Conservation (phyloP, 1,140 invertebrate species). For the Dolichoris vasculosae region DNA sequence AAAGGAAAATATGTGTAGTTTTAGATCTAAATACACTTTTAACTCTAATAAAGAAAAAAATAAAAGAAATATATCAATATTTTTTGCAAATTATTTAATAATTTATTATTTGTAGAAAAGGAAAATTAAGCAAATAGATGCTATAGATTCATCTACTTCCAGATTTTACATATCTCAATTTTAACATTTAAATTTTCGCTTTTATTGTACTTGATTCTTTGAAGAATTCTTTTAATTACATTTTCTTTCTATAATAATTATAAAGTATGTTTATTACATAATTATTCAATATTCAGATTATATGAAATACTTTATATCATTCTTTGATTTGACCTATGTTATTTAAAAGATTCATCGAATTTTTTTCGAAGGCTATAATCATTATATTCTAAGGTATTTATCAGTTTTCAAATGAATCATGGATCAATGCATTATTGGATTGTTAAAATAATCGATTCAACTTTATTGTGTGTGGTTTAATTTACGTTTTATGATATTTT, state of each 20-base stretch:
- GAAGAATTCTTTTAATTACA: background rate
- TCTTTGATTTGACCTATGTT: background rate
- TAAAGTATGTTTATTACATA: background rate
- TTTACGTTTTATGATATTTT: background rate
- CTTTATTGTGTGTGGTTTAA: background rate
- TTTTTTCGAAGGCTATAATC: background rate
- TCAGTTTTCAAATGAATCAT: slow-evolving; percentile 4
- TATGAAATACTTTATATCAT: background rate
- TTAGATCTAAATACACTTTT: slow-evolving; percentile 56
- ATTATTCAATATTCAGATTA: background rate
- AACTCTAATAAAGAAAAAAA: slow-evolving; percentile 2
- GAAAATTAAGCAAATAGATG: slow-evolving; percentile 52
- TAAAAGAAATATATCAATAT: slow-evolving; percentile 17
- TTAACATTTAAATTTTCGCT: too few relatives aligned
- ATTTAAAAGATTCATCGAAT: background rate
- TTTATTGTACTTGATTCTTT: too few relatives aligned
- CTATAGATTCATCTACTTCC: too few relatives aligned
- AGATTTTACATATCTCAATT: too few relatives aligned
- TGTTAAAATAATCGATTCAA: background rate
- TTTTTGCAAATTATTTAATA: slow-evolving; percentile 34
- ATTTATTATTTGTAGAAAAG: background rate
- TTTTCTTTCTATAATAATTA: background rate
- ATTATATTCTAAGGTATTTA: background rate
- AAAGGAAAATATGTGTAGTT: slow-evolving; percentile 67
- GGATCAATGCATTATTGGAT: background rate